These are phyloP conservation scores for Myoxocephalus aenaeus DNA, from an alignment of 2,797 vertebrate species.

Conservation along the genomic window DNA sequence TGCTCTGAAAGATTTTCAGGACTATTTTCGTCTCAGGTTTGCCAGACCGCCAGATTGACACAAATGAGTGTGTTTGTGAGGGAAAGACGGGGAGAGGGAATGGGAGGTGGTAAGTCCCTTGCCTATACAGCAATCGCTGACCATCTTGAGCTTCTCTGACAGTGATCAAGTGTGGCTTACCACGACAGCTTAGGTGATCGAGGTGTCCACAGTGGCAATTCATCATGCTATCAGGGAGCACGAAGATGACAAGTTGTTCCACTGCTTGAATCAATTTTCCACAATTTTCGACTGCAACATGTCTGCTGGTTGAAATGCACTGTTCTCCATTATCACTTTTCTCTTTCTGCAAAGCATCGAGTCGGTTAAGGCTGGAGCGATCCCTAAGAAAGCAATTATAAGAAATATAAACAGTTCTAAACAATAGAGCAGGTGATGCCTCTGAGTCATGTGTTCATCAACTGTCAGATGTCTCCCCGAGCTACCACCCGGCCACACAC, in stretches of 20 bases:
- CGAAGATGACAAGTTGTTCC: conserved; percentile 81
- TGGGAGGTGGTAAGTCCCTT: conserved; percentile 49
- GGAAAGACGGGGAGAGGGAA: conserved; percentile 26
- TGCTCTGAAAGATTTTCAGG: conserved; percentile 25
- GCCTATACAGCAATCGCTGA: conserved; percentile 74
- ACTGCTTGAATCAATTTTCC: conserved; percentile 77
- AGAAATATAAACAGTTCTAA: conserved; percentile 41
- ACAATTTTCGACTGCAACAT: conserved; percentile 64
- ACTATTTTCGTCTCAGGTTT: conserved; percentile 56
- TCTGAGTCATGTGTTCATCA: conserved; percentile 59
- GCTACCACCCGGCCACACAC: conserved; percentile 26
- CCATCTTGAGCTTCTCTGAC: conserved; percentile 79
- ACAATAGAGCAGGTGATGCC: conserved; percentile 55
- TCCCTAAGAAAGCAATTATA: conserved; percentile 52
- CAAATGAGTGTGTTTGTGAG: conserved; percentile 58
- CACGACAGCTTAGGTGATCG: conserved; percentile 82
- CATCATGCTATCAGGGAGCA: conserved; percentile 80
- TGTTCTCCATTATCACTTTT: conserved; percentile 41
- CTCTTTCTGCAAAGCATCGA: conserved; percentile 38
- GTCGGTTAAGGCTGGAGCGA: conserved; percentile 20
- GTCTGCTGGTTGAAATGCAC: conserved; percentile 57
- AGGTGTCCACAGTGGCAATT: conserved; percentile 82
- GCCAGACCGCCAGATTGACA: conserved; percentile 55
- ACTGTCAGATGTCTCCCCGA: conserved; percentile 48
- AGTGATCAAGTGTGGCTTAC: conserved; percentile 86